Evolutionary conservation across 2,888 invertebrate species (phyloP), one percentile per base, ranked within the genome.

Genomic region (Stenodera caucasica): DNA sequence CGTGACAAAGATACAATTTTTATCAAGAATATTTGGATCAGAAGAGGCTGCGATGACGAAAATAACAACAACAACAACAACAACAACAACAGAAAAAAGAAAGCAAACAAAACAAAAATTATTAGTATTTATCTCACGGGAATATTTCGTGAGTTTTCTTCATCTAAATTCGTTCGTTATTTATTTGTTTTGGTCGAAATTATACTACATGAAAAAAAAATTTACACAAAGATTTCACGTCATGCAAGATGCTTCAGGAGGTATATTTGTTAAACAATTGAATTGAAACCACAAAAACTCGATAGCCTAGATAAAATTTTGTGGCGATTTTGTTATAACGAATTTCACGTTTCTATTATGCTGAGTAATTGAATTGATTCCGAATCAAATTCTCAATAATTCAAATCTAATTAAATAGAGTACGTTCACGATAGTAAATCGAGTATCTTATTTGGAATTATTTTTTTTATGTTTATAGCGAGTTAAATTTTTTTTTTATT

Each of bases 1-100:
- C 68, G 68, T 68, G 68, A 68, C 67, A 64, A 55, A 64, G 63
- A 63, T 64, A 65, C 51, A 50, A 52, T 23, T 45, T 45, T 45
- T 45, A 45, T 45, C 21, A 45, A 49, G 40, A 55, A 55, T 51
- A 56, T 55, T 51, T 37, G 53, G 53, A 53, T 55, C 55, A 53
- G 32, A 35, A 32, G 53, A 35, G 35, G 26, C 26, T 45, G 18
- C 5, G 21, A 45, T 45, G 45, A 45, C 12, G 53, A 51, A 30
- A 59, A 49, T 49, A 53, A 50, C 45, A 55, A 60, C 30, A 49
- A 55, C 37, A 49, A 33, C 33, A 4, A 1, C 9, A 54, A 59
- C 26, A 49, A 55, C 45, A 52, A 45, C 45, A 23, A 21, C 40
- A 2, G 3, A 26, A 26, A 45, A 29, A 57, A 52, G 52, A 52